A percentile compares a stretch with the other conserved stretches of the same genome.
These are phyloP conservation scores for Hyles lineata DNA, from an alignment of 2,888 invertebrate genomes.

Conservation along the genomic window DNA sequence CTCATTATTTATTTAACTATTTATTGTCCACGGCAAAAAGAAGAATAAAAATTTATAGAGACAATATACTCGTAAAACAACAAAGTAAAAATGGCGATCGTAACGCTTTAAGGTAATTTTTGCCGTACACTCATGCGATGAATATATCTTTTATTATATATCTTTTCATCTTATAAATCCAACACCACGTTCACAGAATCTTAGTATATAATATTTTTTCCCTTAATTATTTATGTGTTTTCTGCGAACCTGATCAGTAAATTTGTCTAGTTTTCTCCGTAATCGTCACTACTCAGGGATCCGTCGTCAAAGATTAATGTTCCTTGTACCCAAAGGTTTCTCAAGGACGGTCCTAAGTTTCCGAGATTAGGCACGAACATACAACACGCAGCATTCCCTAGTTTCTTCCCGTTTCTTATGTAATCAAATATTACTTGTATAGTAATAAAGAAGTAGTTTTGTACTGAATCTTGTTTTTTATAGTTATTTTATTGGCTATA, in stretches of 20 bases:
- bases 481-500: too few relatives aligned
- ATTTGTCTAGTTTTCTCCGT: constrained; percentile 16
- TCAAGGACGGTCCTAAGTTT: constrained; percentile 24
- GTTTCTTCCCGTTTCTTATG: neutral
- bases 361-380: constrained; percentile 12
- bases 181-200: too few relatives aligned
- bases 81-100: too few relatives aligned
- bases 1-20: too few relatives aligned
- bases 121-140: too few relatives aligned
- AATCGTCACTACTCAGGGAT: constrained; percentile 15
- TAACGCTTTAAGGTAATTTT: too few relatives aligned
- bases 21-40: too few relatives aligned
- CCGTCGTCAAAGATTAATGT: constrained; percentile 23
- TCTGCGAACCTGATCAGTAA: neutral
- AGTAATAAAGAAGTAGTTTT: neutral
- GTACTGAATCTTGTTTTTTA: neutral
- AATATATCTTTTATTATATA: neutral
- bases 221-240: neutral
- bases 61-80: too few relatives aligned
- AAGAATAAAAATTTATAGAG: too few relatives aligned
- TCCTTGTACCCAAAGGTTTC: neutral
- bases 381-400: constrained; percentile 6
- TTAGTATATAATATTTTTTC: neutral
- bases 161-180: too few relatives aligned
- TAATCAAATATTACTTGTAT: neutral